These are phyloP conservation scores for Silurus glanis DNA, from an alignment of 2,113 vertebrate species.

Conservation along the genomic window DNA sequence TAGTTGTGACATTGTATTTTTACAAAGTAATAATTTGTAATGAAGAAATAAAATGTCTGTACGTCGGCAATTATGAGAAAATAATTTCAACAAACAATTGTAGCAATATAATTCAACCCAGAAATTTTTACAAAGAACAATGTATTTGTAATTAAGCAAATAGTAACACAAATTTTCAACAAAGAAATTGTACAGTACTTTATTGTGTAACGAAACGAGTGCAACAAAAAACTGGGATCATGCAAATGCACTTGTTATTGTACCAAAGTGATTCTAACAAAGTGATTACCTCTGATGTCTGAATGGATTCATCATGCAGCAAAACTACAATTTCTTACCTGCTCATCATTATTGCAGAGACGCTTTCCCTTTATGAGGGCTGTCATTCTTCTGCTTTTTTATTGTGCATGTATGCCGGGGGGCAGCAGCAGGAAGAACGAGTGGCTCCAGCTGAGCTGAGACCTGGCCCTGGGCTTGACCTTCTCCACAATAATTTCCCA, in stretches of 20 bases:
- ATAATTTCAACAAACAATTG: too few species aligned
- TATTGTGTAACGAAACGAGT: too few species aligned
- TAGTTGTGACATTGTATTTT: too few species aligned
- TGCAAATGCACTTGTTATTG: neutral
- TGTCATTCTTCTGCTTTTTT: slow-evolving; percentile 17
- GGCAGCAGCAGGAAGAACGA: slow-evolving; percentile 2
- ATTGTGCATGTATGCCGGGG: slow-evolving; percentile 8
- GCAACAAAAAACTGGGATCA: neutral
- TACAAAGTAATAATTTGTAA: too few species aligned
- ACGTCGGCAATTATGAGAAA: too few species aligned
- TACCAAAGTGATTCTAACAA: neutral
- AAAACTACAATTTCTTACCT: neutral
- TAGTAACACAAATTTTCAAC: neutral
- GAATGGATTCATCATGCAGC: neutral
- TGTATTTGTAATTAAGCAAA: too few species aligned
- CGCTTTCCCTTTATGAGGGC: slow-evolving; percentile 2
- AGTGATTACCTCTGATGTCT: neutral
- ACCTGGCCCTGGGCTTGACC: slow-evolving; percentile 58
- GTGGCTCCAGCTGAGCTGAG: slow-evolving; percentile 26
- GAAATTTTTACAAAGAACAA: too few species aligned
- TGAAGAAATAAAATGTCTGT: too few species aligned
- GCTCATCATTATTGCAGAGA: slow-evolving; percentile 14
- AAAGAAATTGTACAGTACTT: neutral
- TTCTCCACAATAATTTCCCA: slow-evolving; percentile 58
- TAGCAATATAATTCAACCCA: too few species aligned